These are phyloP conservation scores for Lordiphosa collinella DNA, from an alignment of 1,140 invertebrate species.

Conservation along the genomic window DNA sequence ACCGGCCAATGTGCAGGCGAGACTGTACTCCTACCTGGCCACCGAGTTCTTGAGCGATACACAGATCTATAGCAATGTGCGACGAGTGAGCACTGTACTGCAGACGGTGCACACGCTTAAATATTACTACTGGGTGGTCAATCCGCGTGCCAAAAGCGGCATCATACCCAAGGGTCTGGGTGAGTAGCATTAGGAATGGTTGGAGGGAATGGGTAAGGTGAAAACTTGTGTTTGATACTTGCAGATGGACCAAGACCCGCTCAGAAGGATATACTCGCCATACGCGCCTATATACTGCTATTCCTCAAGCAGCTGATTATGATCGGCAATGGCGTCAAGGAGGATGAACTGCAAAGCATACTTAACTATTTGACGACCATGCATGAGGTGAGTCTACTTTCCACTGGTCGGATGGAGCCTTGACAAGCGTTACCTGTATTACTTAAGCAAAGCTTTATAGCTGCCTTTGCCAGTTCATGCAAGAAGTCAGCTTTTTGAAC, in stretches of 20 bases:
- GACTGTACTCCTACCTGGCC: constrained; percentile 97
- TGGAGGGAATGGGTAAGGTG: background rate
- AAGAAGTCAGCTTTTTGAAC: no score
- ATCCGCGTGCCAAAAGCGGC: constrained; percentile 95
- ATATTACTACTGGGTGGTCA: constrained; percentile 99
- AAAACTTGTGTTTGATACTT: background rate
- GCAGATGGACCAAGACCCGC: constrained; percentile 95
- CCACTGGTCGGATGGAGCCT: no score
- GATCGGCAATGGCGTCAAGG: constrained; percentile 97
- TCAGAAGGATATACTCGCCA: constrained; percentile 95
- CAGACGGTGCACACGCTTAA: constrained; percentile 99
- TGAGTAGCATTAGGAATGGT: constrained; percentile 80
- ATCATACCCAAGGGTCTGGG: constrained; percentile 96
- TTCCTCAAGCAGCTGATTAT: constrained; percentile 98
- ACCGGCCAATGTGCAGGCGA: constrained; percentile 96
- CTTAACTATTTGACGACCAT: constrained; percentile 98
- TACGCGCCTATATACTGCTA: constrained; percentile 95
- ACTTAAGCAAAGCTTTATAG: no score
- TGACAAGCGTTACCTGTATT: no score
- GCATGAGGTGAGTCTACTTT: constrained; percentile 83
- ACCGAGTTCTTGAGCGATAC: constrained; percentile 98
- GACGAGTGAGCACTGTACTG: constrained; percentile 97
- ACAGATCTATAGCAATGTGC: constrained; percentile 98
- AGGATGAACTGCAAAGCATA: constrained; percentile 98
- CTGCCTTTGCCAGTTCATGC: no score